phyloP scores from a whole-genome alignment of 2,113 vertebrate genomes.

The Coptodon rendalli region DNA sequence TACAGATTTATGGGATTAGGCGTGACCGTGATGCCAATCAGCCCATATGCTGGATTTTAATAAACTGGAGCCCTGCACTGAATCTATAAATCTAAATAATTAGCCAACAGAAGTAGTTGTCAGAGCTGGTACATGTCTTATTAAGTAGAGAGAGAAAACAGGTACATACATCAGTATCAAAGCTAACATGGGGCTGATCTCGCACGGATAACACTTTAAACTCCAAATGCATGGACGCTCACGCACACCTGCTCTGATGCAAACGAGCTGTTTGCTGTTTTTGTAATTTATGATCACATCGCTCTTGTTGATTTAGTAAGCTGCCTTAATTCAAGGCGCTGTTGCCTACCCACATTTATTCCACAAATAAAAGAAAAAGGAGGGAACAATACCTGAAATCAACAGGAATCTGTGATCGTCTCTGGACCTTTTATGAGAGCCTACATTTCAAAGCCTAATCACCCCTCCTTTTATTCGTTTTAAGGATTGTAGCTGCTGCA shows the following conservation, averaged over 20 bases:
- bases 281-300: background rate
- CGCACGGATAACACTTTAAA: background rate
- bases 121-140: background rate
- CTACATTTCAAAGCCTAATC: background rate
- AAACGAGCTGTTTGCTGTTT: background rate
- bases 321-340: background rate
- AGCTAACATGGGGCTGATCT: background rate
- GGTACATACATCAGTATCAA: background rate
- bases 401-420: background rate
- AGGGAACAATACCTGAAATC: background rate
- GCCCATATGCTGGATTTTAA: constrained; percentile 28
- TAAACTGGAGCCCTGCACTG: background rate
- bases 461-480: background rate
- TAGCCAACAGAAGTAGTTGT: background rate
- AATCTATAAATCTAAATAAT: constrained; percentile 25
- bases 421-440: background rate
- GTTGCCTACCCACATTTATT: background rate
- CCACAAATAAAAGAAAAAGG: background rate
- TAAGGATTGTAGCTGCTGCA: background rate
- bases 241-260: background rate
- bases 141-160: background rate
- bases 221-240: background rate
- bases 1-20: constrained; percentile 43
- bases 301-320: background rate
- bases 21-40: constrained; percentile 7